These are phyloP conservation scores for Diplogasteroides magnus DNA, from an alignment of 1,140 invertebrate genomes.

Conservation along the genomic window DNA sequence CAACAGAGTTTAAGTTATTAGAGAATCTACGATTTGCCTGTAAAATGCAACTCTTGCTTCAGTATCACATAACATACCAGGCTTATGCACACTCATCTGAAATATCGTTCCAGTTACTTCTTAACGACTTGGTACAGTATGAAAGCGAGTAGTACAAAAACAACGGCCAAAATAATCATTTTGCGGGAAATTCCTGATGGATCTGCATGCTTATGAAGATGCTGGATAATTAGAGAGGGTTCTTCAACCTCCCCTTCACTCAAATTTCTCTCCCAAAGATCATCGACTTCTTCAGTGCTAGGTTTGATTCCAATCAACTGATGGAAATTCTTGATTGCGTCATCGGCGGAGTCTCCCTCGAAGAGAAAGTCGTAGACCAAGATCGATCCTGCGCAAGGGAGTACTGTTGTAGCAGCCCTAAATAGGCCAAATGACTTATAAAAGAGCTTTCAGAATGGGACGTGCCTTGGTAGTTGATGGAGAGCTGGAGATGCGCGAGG, in stretches of 20 bases:
- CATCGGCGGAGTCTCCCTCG: slow-evolving; percentile 30
- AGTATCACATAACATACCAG: too few species aligned
- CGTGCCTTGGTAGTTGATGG: slow-evolving; percentile 29
- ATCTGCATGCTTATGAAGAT: not conserved
- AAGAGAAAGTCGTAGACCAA: slow-evolving; percentile 25
- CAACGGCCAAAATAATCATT: too few species aligned
- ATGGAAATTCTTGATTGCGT: slow-evolving; percentile 29
- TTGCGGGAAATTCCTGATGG: too few species aligned
- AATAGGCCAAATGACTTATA: slow-evolving; percentile 2
- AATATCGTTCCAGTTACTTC: too few species aligned
- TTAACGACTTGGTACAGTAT: too few species aligned
- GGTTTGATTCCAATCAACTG: slow-evolving; percentile 22
- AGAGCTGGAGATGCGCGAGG: slow-evolving; percentile 13
- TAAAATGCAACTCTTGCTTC: too few species aligned
- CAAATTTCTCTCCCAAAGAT: not conserved
- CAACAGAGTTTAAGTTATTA: too few species aligned
- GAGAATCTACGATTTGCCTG: too few species aligned
- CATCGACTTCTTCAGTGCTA: slow-evolving; percentile 9
- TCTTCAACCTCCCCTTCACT: not conserved
- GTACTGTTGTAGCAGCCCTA: slow-evolving; percentile 19
- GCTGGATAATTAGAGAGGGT: not conserved
- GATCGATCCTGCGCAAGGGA: slow-evolving; percentile 12
- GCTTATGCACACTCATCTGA: too few species aligned
- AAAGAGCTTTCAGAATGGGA: slow-evolving; percentile 12
- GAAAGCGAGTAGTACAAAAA: too few species aligned